Percentiles rank a stretch among this genome's conserved stretches.
These are phyloP conservation scores for Corvus cornix DNA, from an alignment of 2,113 vertebrate species.

Conservation along the genomic window DNA sequence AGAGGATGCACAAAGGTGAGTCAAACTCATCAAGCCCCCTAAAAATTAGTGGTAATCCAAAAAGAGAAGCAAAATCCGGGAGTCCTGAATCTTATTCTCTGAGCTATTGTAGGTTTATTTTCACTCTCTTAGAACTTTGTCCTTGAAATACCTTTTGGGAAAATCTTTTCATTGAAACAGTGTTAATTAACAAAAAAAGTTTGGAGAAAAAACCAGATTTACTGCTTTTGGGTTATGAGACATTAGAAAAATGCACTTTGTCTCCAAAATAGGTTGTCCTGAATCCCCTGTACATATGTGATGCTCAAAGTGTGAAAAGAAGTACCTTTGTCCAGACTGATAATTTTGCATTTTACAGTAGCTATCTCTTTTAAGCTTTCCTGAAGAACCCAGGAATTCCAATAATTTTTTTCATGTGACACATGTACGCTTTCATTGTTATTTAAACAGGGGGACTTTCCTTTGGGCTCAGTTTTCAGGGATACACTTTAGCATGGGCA, in stretches of 20 bases:
- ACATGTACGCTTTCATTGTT: not conserved
- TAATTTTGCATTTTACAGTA: not conserved
- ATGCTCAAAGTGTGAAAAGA: not conserved
- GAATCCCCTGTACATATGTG: not conserved
- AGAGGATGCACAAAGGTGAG: not conserved
- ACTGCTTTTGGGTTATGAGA: not conserved
- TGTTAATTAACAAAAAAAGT: not conserved
- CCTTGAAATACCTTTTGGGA: not conserved
- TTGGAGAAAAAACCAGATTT: not conserved
- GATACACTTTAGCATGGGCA: rapidly evolving
- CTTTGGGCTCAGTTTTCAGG: not conserved
- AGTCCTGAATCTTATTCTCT: not conserved
- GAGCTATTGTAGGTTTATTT: not conserved
- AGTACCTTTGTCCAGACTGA: not conserved
- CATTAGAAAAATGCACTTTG: not conserved
- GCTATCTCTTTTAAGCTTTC: not conserved
- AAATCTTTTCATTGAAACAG: not conserved
- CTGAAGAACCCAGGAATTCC: not conserved
- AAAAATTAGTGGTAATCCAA: not conserved
- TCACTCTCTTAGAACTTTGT: not conserved
- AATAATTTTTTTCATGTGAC: not conserved
- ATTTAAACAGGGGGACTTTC: not conserved
- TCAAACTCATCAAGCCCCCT: not conserved
- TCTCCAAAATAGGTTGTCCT: not conserved
- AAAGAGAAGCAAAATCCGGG: not conserved